Evolutionary conservation across 1,140 invertebrate genomes (phyloP).

Genomic region (Eupeodes corollae): DNA sequence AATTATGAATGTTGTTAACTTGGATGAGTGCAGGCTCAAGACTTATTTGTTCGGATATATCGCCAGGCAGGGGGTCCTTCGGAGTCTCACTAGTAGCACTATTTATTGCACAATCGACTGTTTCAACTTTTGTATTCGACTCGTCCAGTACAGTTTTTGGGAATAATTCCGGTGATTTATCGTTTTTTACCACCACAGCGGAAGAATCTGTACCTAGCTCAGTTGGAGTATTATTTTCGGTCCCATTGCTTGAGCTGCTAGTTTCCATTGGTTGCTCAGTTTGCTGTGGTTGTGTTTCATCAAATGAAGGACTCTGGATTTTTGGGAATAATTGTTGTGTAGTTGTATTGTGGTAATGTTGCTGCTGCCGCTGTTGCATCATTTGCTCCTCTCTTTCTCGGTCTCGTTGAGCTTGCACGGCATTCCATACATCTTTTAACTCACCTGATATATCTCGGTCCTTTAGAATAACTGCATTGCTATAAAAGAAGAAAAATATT

Average conservation of each 20-base stretch:
- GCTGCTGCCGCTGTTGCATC: conserved; percentile 28
- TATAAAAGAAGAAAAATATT: conserved; percentile 8
- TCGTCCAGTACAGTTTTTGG: too few relatives aligned
- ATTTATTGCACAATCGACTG: too few relatives aligned
- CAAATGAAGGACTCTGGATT: conserved; percentile 13
- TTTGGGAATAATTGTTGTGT: conserved; percentile 34
- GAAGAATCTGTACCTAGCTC: too few relatives aligned
- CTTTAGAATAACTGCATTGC: conserved; percentile 49
- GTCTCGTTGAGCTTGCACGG: conserved; percentile 52
- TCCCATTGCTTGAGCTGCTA: conserved; percentile 9
- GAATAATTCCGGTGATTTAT: too few relatives aligned
- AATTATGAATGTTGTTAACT: neutral
- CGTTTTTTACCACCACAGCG: too few relatives aligned
- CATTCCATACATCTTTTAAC: conserved; percentile 59
- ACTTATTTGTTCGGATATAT: too few relatives aligned
- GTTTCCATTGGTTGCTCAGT: conserved; percentile 7
- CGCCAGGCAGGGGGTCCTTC: too few relatives aligned
- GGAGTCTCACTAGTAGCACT: too few relatives aligned
- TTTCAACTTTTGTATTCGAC: too few relatives aligned
- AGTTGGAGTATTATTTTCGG: neutral
- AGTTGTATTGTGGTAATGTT: conserved; percentile 28
- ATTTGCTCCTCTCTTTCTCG: conserved; percentile 41
- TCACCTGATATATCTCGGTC: conserved; percentile 58
- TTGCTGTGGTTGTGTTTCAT: conserved; percentile 12
- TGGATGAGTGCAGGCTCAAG: neutral